Percentiles rank a stretch among this genome's conserved stretches.
Evolutionary conservation across 35 echinoderm and acorn worm genomes (phyloP).

Genomic region (Apostichopus japonicus): DNA sequence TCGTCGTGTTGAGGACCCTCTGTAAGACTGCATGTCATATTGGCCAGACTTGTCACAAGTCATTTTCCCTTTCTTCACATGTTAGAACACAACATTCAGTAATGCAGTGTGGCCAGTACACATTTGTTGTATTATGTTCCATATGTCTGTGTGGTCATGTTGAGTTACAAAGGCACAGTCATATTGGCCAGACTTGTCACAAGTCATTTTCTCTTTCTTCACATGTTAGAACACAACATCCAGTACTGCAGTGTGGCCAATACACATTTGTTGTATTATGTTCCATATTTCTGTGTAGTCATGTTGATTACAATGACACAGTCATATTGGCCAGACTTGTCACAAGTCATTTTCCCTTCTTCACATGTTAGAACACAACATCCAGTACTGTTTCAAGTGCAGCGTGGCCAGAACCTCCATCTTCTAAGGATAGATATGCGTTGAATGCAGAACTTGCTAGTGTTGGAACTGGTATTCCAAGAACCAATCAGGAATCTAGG

Average conservation of each 20-base stretch:
- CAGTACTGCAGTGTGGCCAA: no score
- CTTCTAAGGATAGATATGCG: constrained; percentile 19
- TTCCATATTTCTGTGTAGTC: not conserved
- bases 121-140: not conserved
- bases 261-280: not conserved
- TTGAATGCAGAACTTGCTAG: not conserved
- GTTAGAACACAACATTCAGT: no score
- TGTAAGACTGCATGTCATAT: not conserved
- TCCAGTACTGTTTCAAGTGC: constrained; percentile 67
- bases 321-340: not conserved
- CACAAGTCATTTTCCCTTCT: not conserved
- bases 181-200: not conserved
- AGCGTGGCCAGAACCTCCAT: constrained; percentile 68
- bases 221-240: not conserved
- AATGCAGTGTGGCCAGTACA: no score
- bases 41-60: not conserved
- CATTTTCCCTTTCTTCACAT: not conserved
- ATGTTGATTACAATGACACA: not conserved
- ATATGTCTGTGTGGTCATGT: not conserved
- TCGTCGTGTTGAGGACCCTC: not conserved
- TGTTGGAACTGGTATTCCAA: not conserved
- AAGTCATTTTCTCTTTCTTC: not conserved
- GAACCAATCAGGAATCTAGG: not conserved
- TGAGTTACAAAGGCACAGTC: not conserved
- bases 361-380: not conserved